Base-by-base conservation (phyloP, 1,140 invertebrate genomes). In the Pogonomyrmex barbatus region DNA sequence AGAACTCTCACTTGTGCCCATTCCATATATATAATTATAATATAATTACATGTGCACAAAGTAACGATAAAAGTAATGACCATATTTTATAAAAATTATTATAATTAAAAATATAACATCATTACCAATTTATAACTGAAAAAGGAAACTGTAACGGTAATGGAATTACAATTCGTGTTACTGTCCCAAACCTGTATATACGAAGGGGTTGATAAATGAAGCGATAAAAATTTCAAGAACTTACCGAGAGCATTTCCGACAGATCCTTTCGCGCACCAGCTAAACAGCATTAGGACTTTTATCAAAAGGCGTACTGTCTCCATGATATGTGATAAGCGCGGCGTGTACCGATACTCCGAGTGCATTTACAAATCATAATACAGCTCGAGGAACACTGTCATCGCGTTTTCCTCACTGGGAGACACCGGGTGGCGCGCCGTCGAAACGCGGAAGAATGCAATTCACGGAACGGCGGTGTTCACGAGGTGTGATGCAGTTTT, bases 311-410 rank as follows among this genome's bases (percentile, higher is more conserved):
- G 91, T 91, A 93, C 88, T 89, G 93, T 91, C 91, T 93, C 90
- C 93, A 94, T 94, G 92, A 93, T 94, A 93, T 94, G 93, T 92
- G 90, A 94, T 94, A 92, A 24, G 94, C 90, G 91, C 92, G 89
- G 87, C 56, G 88, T 56, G 86, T 87, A 91, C 84, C 91, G 87
- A 92, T 90, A 84, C 87, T 88, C 86, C 89, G 84, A 87, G 68
- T 87, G 88, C 87, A 91, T 90, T 91, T 89, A 91, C 79, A 93
- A 88, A 87, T 94, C 94, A 94, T 94, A 91, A 93, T 94, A 95
- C 87, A 91, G 82, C 39, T 93, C 88, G 86, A 91, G 73, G 36
- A 62, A 92, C 92, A 68, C 68, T 90, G 84, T 90, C 93, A 92
- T 94, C 87, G 87, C 87, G 90, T 93, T 91, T 91, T 63, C 71